These are phyloP conservation scores for Sapajus apella DNA, from an alignment of 2,113 vertebrate species.

Conservation along the genomic window DNA sequence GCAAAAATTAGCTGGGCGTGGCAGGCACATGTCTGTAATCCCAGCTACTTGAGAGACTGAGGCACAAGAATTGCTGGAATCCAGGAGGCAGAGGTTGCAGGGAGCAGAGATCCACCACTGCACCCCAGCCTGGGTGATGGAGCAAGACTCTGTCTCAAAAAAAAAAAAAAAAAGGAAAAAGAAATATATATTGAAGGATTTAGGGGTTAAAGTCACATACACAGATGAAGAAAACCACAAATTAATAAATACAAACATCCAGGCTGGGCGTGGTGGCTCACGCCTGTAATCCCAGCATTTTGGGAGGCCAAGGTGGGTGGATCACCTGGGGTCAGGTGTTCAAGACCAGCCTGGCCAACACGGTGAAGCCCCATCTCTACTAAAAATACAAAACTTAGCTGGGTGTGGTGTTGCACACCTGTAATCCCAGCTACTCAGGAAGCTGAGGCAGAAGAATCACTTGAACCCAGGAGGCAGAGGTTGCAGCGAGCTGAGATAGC, in stretches of 20 bases:
- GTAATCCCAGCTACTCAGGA: neutral
- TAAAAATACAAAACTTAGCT: too few species aligned
- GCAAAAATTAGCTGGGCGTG: too few species aligned
- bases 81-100: too few species aligned
- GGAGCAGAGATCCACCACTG: too few species aligned
- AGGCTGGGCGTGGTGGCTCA: neutral
- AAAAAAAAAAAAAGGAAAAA: too few species aligned
- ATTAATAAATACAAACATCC: neutral
- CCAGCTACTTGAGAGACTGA: too few species aligned
- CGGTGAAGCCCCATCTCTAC: rapidly evolving
- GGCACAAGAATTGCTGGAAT: too few species aligned
- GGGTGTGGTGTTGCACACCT: neutral
- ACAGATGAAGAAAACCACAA: neutral
- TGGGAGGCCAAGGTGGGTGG: neutral
- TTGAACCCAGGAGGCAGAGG: neutral
- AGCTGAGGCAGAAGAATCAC: neutral
- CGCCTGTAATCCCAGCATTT: neutral
- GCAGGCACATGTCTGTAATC: too few species aligned
- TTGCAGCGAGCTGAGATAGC: too few species aligned
- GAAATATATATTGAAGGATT: neutral
- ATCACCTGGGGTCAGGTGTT: neutral
- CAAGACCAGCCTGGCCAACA: too few species aligned
- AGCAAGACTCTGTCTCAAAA: too few species aligned
- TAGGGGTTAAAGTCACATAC: neutral
- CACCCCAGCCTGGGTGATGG: too few species aligned